Base-by-base conservation (phyloP, 2,888 invertebrate genomes). In the Aricia artaxerxes region DNA sequence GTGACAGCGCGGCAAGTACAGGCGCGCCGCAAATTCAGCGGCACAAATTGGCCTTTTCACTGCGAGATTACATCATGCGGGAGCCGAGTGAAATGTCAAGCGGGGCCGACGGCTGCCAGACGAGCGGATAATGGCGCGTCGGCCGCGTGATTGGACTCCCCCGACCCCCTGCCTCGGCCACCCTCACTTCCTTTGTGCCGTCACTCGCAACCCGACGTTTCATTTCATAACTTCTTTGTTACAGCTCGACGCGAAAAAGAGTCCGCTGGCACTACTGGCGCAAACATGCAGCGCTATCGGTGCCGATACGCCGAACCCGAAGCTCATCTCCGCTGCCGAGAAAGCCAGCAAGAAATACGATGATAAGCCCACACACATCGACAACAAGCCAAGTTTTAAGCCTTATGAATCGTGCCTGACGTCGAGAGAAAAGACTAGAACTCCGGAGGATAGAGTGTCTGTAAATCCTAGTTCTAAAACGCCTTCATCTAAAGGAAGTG, bases 241-340 rank as follows among this genome's bases (percentile, higher is more conserved):
- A 84, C 97, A 99, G 99, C 95, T 99, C 96, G 99, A 99, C 95
- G 98, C 98, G 83, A 99, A 99, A 95, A 99, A 99, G 95, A 99
- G 98, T 94, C 99, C 99, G 31, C 94, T 99, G 91, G 99, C 99
- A 77, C 95, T 99, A 82, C 95, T 99, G 86, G 99, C 99, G 78
- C 99, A 99, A 92, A 99, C 99, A 79, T 99, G 99, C 95, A 99
- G 98, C 91, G 99, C 98, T 88, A 99, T 99, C 87, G 99, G 99
- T 82, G 97, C 97, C 5, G 99, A 99, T 91, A 95, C 97, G 44
- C 97, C 98, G 78, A 97, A 97, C 89, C 96, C 97, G 79, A 97
- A 97, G 87, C 94, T 97, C 81, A 94, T 97, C 84, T 96, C 97
- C 83, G 96, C 97, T 80, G 96, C 96, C 79, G 97, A 97, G 85